phyloP scores from a whole-genome alignment of 53 echinoderm and acorn worm genomes.

The Astropecten irregularis region DNA sequence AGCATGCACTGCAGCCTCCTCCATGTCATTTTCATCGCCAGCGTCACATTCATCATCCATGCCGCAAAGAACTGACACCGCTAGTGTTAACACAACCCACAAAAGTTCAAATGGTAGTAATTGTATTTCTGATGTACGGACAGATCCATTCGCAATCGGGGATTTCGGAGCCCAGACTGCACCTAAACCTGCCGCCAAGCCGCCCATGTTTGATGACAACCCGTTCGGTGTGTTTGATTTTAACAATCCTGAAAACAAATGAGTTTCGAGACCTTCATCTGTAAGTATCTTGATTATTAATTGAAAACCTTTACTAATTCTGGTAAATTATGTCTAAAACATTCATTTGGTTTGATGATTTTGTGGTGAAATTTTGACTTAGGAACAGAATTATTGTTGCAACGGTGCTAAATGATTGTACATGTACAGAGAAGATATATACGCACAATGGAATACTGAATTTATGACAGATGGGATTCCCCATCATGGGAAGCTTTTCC shows the following conservation, averaged over 20 bases:
- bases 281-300: no score
- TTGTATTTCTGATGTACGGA: slow-evolving; percentile 43
- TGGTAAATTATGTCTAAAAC: no score
- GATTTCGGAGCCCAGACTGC: not conserved
- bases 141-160: slow-evolving; percentile 47
- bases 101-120: slow-evolving; percentile 22
- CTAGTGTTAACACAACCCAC: slow-evolving; percentile 11
- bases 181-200: not conserved
- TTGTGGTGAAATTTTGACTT: no score
- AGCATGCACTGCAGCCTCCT: not conserved
- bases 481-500: no score
- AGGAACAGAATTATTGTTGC: no score
- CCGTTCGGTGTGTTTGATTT: slow-evolving; percentile 53
- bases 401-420: no score
- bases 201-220: slow-evolving; percentile 16
- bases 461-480: no score
- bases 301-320: no score
- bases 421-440: no score
- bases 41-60: not conserved
- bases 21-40: slow-evolving; percentile 28
- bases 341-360: no score
- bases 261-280: slow-evolving; percentile 32
- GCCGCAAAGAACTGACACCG: slow-evolving; percentile 2
- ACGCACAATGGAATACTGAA: no score
- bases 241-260: slow-evolving; percentile 35